Percentiles rank a stretch among this genome's conserved stretches.
phyloP scores from a whole-genome alignment of 2,113 vertebrate genomes.

The Lontra canadensis region DNA sequence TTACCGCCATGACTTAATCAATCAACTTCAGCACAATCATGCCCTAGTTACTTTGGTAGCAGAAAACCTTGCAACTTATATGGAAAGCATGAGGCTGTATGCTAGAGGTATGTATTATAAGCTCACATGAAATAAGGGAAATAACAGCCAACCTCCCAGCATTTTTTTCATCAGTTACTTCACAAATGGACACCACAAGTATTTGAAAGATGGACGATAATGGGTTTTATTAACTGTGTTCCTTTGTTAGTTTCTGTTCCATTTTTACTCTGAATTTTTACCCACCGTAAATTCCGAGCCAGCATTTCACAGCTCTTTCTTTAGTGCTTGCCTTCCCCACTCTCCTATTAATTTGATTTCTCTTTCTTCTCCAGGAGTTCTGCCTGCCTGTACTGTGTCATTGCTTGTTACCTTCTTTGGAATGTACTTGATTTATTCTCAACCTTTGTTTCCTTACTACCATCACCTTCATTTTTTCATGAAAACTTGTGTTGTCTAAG shows the following conservation, averaged over 20 bases:
- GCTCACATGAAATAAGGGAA: slow-evolving; percentile 27
- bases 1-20: slow-evolving; percentile 99
- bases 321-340: background rate
- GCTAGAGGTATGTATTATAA: slow-evolving; percentile 91
- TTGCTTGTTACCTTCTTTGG: background rate
- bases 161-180: background rate
- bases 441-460: slow-evolving; percentile 2
- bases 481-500: slow-evolving; percentile 24
- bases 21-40: slow-evolving; percentile 99
- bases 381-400: background rate
- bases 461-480: background rate
- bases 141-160: background rate
- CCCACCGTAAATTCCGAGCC: background rate
- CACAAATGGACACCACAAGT: background rate
- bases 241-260: background rate
- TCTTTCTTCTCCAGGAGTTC: background rate
- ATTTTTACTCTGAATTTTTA: slow-evolving; percentile 3
- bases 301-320: slow-evolving; percentile 39
- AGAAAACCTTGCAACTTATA: slow-evolving; percentile 98
- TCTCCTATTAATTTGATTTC: background rate
- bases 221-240: background rate
- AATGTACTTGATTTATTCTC: background rate
- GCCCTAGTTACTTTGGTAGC: slow-evolving; percentile 98
- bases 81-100: slow-evolving; percentile 99
- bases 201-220: background rate